Base-by-base conservation (phyloP, 2,797 vertebrate species). In the Philypnodon macrostomus region DNA sequence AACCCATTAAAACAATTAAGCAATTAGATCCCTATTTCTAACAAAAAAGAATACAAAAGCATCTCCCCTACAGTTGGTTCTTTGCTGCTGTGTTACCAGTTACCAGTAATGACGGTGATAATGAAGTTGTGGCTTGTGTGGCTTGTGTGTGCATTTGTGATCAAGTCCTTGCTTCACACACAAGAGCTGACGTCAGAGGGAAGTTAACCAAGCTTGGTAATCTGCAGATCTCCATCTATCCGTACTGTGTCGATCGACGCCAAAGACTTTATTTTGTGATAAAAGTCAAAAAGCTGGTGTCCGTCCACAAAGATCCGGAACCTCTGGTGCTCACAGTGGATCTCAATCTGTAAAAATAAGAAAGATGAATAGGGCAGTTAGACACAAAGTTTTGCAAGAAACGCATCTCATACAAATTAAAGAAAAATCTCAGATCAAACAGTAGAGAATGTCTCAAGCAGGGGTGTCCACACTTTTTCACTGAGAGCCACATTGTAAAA, bases 241-340 rank as follows among this genome's bases (percentile, higher is more conserved):
- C 93, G 93, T 86, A 99, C 93, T 13, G 94, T 93, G 85, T 98
- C 92, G 68, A 99, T 98, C 14, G 95, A 89, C 41, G 92, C 64
- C 79, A 99, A 91, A n/a, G 92, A 93, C 88, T 94, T 92, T 58
- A 98, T 89, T 86, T 95, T 96, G 80, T 99, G 96, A 84, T 96
- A 97, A 93, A 98, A 98, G 92, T 99, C 97, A 92, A 98, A 99
- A 70, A 99, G 94, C 86, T 94, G 94, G 78, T 99, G 96, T 91
- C 96, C 95, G 19, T 99, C 97, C 84, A 99, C 93, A 80, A 98
- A 97, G 89, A 99, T 91, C 81, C 95, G 93, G 90, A 99, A 98
- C 32, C 96, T 89, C 58, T 95, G 94, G 86, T 99, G 96, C 80
- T 99, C 97, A 3, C 97, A 99, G 80, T 97, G 95, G 79, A 98